Evolutionary conservation across 2,888 invertebrate species (phyloP), one percentile per base, ranked within the genome.

Genomic region (Metalampra italica): DNA sequence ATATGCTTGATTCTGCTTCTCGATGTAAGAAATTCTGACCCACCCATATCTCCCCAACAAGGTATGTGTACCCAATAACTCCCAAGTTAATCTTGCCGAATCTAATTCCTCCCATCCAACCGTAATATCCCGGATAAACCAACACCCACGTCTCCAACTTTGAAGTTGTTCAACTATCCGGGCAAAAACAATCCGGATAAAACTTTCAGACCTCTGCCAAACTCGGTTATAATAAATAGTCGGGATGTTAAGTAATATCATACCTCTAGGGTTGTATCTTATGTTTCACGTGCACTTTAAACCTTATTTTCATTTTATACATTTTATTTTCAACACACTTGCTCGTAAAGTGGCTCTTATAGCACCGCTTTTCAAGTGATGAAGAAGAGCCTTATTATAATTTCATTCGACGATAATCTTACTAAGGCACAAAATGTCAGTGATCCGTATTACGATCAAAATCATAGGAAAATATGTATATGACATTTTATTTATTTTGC

Each of bases 131-230:
- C 29, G 22, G 41, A 41, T 12, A 29, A 41, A 41, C 29, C 14
- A n/a, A 22, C 22, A n/a, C 29, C 41, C 41, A 22, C 22, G 4
- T n/a, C 41, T 7, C 12, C 22, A 41, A 41, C 12, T 41, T 40
- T 29, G 15, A 15, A 39, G 39, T 39, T 15, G 15, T n/a, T 22
- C 7, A 44, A 39, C 43, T 39, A 48, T 34, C 29, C 13, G 43
- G 29, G 43, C 48, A 48, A 48, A 47, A 48, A 43, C 48, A 44
- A 44, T 30, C 30, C 29, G 48, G 43, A 48, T 48, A 48, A 48
- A 48, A 48, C 43, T 48, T 48, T 41, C 29, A n/a, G 32, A 37
- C 37, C 43, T 39, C 38, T 12, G 32, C 13, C 43, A 32, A 43
- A 43, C 43, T 32, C 9, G 12, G 30, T 13, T 39, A 15, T 44